Evolutionary conservation across 2,113 vertebrate genomes (phyloP).

Genomic region (Pseudopipra pipra): DNA sequence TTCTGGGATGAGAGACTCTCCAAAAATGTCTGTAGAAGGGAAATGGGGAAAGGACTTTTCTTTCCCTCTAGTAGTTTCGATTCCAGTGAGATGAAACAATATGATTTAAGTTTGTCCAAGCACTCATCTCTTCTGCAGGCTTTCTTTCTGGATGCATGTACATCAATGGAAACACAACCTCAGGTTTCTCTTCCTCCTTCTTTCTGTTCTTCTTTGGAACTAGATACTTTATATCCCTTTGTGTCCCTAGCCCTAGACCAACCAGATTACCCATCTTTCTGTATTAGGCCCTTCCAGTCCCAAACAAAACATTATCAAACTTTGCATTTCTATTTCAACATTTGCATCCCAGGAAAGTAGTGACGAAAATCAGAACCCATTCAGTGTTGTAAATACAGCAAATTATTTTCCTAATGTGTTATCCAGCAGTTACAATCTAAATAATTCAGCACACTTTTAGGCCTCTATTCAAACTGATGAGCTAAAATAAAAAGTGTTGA

Average conservation of each 20-base stretch:
- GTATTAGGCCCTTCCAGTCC: neutral
- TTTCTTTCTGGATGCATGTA: neutral
- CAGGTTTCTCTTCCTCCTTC: neutral
- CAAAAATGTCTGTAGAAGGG: neutral
- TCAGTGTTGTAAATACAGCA: constrained; percentile 41
- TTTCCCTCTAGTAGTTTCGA: neutral
- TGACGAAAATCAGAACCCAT: constrained; percentile 35
- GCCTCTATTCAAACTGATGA: constrained; percentile 27
- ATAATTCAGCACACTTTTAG: constrained; percentile 47
- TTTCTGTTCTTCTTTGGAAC: neutral
- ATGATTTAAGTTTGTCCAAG: neutral
- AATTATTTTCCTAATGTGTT: constrained; percentile 27
- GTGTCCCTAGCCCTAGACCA: neutral
- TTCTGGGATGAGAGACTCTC: neutral
- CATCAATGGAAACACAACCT: neutral
- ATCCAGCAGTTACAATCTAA: constrained; percentile 7
- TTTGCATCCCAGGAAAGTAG: neutral
- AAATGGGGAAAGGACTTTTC: neutral
- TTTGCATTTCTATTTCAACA: neutral
- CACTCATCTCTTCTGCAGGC: neutral
- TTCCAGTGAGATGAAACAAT: neutral
- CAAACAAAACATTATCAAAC: neutral
- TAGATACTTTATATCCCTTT: rapidly evolving
- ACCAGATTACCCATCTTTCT: neutral
- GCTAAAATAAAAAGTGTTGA: constrained; percentile 53